phyloP scores from a whole-genome alignment of 2,888 invertebrate species.

The Argyresthia goedartella region DNA sequence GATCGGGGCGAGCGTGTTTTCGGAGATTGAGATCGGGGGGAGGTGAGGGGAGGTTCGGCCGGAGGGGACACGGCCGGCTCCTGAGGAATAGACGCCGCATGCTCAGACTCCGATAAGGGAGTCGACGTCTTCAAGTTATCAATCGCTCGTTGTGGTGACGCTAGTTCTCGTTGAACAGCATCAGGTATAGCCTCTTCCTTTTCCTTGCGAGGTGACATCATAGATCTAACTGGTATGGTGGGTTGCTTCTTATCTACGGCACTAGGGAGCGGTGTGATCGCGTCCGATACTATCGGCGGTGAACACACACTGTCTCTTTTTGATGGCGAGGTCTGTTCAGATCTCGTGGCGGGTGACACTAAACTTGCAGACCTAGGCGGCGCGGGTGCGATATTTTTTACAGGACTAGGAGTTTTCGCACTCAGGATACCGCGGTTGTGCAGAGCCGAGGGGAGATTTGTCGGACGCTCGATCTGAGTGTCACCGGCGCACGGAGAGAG shows the following conservation, averaged over 20 bases:
- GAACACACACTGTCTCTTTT: constrained; percentile 37
- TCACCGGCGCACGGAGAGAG: constrained; percentile 73
- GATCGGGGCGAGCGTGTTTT: constrained; percentile 34
- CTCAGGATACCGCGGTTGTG: constrained; percentile 41
- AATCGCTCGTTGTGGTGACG: constrained; percentile 20
- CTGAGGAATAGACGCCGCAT: constrained; percentile 25
- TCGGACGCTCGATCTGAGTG: constrained; percentile 52
- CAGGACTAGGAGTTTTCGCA: constrained; percentile 57
- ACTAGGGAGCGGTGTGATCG: constrained; percentile 18
- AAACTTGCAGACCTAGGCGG: constrained; percentile 36
- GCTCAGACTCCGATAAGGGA: constrained; percentile 31
- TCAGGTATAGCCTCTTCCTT: constrained; percentile 19
- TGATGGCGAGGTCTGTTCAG: constrained; percentile 33
- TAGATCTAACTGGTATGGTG: constrained; percentile 24
- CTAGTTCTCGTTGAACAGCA: constrained; percentile 18
- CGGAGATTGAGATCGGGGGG: constrained; percentile 27
- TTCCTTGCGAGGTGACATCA: constrained; percentile 33
- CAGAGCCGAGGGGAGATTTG: constrained; percentile 49
- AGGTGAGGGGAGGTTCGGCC: constrained; percentile 5
- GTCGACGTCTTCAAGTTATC: constrained; percentile 16
- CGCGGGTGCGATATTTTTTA: constrained; percentile 40
- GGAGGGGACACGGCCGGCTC: constrained; percentile 13
- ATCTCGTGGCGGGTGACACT: constrained; percentile 31
- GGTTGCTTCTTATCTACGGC: constrained; percentile 10
- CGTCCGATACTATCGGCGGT: constrained; percentile 25